Evolutionary conservation across 1,140 invertebrate genomes (phyloP), one percentile per base, ranked within the genome.

Genomic region (Plodia interpunctella): DNA sequence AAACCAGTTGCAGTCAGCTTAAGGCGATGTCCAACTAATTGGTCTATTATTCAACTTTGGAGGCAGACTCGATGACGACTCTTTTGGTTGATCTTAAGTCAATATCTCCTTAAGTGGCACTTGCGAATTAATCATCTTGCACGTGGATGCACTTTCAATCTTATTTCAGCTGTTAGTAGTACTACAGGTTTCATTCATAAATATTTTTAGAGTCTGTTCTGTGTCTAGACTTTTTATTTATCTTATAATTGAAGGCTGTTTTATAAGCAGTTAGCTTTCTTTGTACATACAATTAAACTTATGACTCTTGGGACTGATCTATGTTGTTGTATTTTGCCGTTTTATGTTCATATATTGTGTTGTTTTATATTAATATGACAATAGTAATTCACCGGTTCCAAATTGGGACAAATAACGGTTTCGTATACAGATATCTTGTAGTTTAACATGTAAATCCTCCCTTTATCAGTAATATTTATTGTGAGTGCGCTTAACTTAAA

Each of bases 391-490:
- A 35, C 2, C 32, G 32, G 32, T 9, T 13, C 13, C 32, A 10
- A 35, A 35, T 35, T 35, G 32, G 32, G 8, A 35, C 32, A 35
- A 35, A 62, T 75, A 78, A 78, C 71, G 71, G 74, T 70, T 70
- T 65, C 57, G 68, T 56, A 51, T 44, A 61, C 55, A n/a, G 68
- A 73, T 78, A 76, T 83, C 78, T 74, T 65, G 65, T 65, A 64
- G 67, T 78, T 73, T 72, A 74, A 68, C 69, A 57, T 75, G 72
- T 80, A 83, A 80, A 80, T 69, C 71, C 68, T 71, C 66, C 50
- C 65, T 80, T 85, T 87, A 87, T 87, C 80, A 68, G 65, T 64
- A 59, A 82, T 81, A 84, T 85, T 85, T 87, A 87, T 87, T 82
- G 78, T 75, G 72, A 68, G 63, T 70, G 71, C 76, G 67, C 74